Percentiles rank a stretch among this genome's conserved stretches.
These are phyloP conservation scores for Cheilosia soror DNA, from an alignment of 2,888 invertebrate genomes.

Conservation along the genomic window DNA sequence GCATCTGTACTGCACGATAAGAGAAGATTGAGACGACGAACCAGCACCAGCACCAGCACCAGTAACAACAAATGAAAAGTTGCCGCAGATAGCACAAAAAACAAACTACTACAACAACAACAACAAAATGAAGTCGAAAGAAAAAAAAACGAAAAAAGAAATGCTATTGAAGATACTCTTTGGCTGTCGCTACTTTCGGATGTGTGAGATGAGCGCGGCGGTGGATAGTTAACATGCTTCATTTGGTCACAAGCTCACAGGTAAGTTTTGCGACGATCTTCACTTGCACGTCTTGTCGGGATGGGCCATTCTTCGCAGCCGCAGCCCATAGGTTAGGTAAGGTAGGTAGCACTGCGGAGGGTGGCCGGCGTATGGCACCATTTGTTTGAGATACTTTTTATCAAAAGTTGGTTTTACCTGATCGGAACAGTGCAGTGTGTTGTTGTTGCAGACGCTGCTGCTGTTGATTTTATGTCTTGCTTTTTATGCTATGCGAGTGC, in stretches of 20 bases:
- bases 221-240: slow-evolving; percentile 44
- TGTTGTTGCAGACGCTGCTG: slow-evolving; percentile 1
- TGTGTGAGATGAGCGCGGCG: slow-evolving; percentile 52
- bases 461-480: slow-evolving; percentile 45
- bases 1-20: slow-evolving; percentile 78
- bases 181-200: slow-evolving; percentile 64
- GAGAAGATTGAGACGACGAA: slow-evolving; percentile 76
- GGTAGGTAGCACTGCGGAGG: slow-evolving; percentile 46
- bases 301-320: slow-evolving; percentile 34
- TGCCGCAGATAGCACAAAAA: slow-evolving; percentile 68
- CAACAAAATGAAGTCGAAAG: slow-evolving; percentile 25
- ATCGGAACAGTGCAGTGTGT: slow-evolving; percentile 57
- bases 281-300: slow-evolving; percentile 44
- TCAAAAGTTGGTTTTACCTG: slow-evolving; percentile 64
- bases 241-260: slow-evolving; percentile 66
- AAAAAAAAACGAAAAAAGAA: slow-evolving; percentile 63
- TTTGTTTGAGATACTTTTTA: slow-evolving; percentile 74
- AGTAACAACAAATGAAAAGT: slow-evolving; percentile 67
- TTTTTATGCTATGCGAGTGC: slow-evolving; percentile 8
- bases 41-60: slow-evolving; percentile 26
- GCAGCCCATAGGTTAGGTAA: background rate
- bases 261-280: slow-evolving; percentile 36
- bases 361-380: slow-evolving; percentile 66
- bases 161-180: slow-evolving; percentile 55
- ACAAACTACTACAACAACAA: slow-evolving; percentile 6